Evolutionary conservation across 2,113 vertebrate species (phyloP).

Genomic region (Tringa solitaria): DNA sequence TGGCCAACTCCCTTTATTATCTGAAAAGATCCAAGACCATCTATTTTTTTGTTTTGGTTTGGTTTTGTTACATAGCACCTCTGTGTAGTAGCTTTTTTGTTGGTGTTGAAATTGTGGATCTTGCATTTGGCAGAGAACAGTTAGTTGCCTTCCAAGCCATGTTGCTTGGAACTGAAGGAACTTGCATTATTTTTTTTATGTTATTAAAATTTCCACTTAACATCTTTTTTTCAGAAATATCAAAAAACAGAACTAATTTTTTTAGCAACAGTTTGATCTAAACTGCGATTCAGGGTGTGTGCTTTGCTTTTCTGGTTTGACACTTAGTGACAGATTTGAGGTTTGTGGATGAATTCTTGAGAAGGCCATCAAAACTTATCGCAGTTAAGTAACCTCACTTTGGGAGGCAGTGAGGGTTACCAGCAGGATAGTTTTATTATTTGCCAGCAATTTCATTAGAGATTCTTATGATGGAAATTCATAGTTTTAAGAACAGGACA

Average conservation of each 20-base stretch:
- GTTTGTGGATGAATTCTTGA: neutral
- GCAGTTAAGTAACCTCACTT: neutral
- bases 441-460: neutral
- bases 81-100: neutral
- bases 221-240: neutral
- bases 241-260: neutral
- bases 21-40: neutral
- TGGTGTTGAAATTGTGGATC: neutral
- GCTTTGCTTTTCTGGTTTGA: neutral
- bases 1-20: neutral
- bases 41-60: neutral
- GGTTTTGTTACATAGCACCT: rapidly evolving
- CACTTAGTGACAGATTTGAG: neutral
- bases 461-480: neutral
- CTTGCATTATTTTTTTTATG: neutral
- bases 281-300: neutral
- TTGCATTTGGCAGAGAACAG: neutral
- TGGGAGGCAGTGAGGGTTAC: neutral
- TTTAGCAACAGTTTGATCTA: neutral
- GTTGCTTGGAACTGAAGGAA: neutral
- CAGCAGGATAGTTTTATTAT: neutral
- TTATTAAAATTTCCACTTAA: neutral
- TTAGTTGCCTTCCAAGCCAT: neutral
- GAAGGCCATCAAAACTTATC: neutral
- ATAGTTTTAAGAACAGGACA: neutral